Conservation (phyloP, 2,888 invertebrate species). For the Allacma fusca region DNA sequence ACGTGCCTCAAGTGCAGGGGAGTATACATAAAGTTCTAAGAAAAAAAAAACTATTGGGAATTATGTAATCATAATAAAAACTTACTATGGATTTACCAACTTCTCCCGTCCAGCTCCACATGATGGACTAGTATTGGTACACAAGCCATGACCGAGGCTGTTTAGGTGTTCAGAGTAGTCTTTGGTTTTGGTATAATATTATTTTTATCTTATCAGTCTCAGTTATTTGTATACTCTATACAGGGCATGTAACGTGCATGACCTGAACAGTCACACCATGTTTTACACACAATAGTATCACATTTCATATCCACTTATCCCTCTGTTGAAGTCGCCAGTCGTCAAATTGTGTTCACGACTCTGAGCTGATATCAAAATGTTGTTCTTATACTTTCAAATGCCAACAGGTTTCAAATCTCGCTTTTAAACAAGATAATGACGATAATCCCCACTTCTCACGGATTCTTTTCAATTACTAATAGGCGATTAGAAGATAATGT, state of each 20-base stretch:
- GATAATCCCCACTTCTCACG: constrained; percentile 34
- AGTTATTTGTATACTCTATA: constrained; percentile 9
- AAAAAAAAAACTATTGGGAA: not conserved
- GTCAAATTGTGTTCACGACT: constrained; percentile 16
- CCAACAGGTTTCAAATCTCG: constrained; percentile 25
- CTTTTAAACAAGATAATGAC: constrained; percentile 23
- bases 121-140: not conserved
- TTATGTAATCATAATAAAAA: not conserved
- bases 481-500: constrained; percentile 31
- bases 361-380: constrained; percentile 20
- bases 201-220: not conserved
- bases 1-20: not conserved
- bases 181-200: not conserved
- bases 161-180: not conserved
- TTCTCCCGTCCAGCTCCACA: not conserved
- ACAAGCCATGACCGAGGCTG: not conserved
- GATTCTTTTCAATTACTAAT: constrained; percentile 23
- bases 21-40: too few relatives aligned
- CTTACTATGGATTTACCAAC: not conserved
- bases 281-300: constrained; percentile 21
- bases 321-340: constrained; percentile 19
- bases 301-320: constrained; percentile 21
- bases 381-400: constrained; percentile 17
- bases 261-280: constrained; percentile 16
- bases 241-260: not conserved